Base-by-base conservation (phyloP, 2,113 vertebrate genomes). In the Camelus bactrianus region DNA sequence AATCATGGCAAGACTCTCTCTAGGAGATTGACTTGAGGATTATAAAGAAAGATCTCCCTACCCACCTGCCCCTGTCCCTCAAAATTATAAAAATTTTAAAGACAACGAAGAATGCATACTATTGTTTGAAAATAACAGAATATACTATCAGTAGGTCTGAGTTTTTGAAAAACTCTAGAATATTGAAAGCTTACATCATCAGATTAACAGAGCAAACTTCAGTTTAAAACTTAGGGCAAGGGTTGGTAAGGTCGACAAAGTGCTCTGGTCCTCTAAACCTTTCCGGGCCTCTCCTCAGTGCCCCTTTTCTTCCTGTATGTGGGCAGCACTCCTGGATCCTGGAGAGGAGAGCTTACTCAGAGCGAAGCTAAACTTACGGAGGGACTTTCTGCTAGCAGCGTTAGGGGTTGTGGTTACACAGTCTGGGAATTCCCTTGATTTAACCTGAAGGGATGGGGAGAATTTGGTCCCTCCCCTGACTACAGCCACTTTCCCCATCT, bases 221-320 rank as follows among this genome's bases (percentile, higher is more conserved):
- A 60, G 17, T 64, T 76, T 86, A 94, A 92, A 85, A 65, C 67
- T 3, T 89, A 50, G 38, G 8, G 9, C 35, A 19, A 2, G 32
- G 54, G 81, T 81, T 2, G 30, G 48, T n/a, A 42, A 94, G 85
- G 91, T 84, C 22, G 0, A 2, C 19, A 64, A 6, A 0, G 0
- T 17, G 2, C 0, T 0, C 2, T 1, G n/a, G 4, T 32, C 0
- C 5, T 2, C 6, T 19, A 1, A 5, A 1, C n/a, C 0, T 69
- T 6, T 12, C 30, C 0, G n/a, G 22, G 1, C 3, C 10, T 60
- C 1, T 14, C 8, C 42, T 14, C 13, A 17, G 50, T 35, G 60
- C 58, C 24, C 10, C 24, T 16, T 52, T 81, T 73, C 19, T 22
- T 42, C 11, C 20, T 35, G 3, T 46, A 1, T 79, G 52, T 9